Evolutionary conservation across 2,113 vertebrate species (phyloP).

Genomic region (Caranx ignobilis): DNA sequence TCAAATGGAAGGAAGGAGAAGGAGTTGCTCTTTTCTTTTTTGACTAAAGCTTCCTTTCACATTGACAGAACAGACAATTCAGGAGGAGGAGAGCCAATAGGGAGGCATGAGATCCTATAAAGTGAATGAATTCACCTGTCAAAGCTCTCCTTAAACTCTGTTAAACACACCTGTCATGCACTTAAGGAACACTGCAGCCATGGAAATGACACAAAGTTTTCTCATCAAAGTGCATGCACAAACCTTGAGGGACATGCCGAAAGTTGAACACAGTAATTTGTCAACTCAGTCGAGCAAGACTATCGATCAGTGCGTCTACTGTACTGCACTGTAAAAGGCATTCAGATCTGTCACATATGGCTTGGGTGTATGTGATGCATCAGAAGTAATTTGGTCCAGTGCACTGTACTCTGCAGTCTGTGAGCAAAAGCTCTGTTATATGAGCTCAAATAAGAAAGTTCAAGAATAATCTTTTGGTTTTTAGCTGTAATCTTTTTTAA

Average conservation of each 20-base stretch:
- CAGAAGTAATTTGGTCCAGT: constrained; percentile 3
- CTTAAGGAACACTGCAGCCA: constrained; percentile 1
- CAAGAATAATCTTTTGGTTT: no score
- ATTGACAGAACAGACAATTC: not conserved
- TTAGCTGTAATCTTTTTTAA: not conserved
- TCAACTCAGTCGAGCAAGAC: constrained; percentile 5
- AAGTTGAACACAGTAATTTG: constrained; percentile 2
- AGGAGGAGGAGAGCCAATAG: not conserved
- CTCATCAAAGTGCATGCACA: not conserved
- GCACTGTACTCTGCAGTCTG: constrained; percentile 19
- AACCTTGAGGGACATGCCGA: not conserved
- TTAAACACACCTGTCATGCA: constrained; percentile 2
- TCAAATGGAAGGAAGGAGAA: constrained; percentile 25
- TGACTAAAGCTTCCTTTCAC: not conserved
- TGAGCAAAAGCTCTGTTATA: constrained; percentile 9
- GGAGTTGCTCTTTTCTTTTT: not conserved
- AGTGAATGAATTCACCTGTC: not conserved
- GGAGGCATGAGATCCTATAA: not conserved
- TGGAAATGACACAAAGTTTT: constrained; percentile 5
- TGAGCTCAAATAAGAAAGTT: no score
- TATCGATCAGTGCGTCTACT: constrained; percentile 46
- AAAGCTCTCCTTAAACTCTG: constrained; percentile 6
- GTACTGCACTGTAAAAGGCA: not conserved
- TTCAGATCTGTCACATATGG: constrained; percentile 14
- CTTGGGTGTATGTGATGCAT: not conserved